Evolutionary conservation across 2,888 invertebrate genomes (phyloP).

Genomic region (Eupithecia exiguata): DNA sequence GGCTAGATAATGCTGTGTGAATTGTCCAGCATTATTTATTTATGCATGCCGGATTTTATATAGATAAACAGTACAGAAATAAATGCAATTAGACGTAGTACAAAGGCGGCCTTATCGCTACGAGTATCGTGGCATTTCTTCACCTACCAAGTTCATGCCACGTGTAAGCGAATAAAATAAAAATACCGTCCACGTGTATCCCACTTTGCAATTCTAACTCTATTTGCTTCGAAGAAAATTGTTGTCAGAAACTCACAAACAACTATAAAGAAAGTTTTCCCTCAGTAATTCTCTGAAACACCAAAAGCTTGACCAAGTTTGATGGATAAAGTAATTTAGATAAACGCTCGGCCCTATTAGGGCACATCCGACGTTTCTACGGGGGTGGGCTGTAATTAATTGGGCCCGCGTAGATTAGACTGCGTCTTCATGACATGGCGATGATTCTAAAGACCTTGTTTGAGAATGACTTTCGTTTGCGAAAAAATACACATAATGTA

Average conservation of each 20-base stretch:
- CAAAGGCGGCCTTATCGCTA: no score
- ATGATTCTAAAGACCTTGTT: slow-evolving; percentile 5
- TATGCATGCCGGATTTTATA: no score
- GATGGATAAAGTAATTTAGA: slow-evolving; percentile 43
- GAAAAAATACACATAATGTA: neutral
- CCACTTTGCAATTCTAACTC: neutral
- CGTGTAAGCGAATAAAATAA: neutral
- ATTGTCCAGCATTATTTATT: no score
- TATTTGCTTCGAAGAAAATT: neutral
- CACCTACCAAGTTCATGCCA: no score
- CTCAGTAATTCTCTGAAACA: slow-evolving; percentile 6
- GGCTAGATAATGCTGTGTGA: no score
- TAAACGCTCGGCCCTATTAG: slow-evolving; percentile 26
- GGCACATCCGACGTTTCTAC: slow-evolving; percentile 30
- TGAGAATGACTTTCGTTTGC: slow-evolving; percentile 1
- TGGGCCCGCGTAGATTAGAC: slow-evolving; percentile 21
- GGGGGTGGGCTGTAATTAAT: slow-evolving; percentile 26
- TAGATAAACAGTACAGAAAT: no score
- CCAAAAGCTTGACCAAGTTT: slow-evolving; percentile 32
- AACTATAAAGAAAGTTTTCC: neutral
- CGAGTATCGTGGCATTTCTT: no score
- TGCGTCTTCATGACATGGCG: slow-evolving; percentile 18
- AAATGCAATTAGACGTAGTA: no score
- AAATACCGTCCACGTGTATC: neutral
- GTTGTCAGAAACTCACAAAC: neutral